These are phyloP conservation scores for Bellardia pandia DNA, from an alignment of 2,888 invertebrate genomes.

Conservation along the genomic window DNA sequence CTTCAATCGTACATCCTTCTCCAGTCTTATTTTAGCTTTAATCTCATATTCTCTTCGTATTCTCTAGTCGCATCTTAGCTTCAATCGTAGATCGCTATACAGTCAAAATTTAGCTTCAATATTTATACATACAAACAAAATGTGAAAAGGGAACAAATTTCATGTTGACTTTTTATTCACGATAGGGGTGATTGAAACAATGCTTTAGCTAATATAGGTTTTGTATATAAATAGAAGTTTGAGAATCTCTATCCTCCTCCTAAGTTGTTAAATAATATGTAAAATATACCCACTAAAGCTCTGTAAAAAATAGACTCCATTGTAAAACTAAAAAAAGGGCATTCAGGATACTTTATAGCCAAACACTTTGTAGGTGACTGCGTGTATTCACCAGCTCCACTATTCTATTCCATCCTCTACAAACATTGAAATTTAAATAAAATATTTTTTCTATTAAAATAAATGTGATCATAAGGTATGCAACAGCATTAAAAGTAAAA, in stretches of 20 bases:
- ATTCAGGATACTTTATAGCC: slow-evolving; percentile 15
- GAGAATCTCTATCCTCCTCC: not conserved
- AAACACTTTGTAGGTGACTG: not conserved
- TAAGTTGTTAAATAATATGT: slow-evolving; percentile 27
- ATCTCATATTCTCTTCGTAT: too few species aligned
- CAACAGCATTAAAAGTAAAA: slow-evolving; percentile 14
- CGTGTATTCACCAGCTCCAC: not conserved
- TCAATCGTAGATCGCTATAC: too few species aligned
- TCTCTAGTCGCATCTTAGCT: too few species aligned
- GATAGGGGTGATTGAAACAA: too few species aligned
- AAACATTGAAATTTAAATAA: slow-evolving; percentile 68
- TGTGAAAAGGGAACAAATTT: too few species aligned
- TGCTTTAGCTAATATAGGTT: too few species aligned
- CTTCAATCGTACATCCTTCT: too few species aligned
- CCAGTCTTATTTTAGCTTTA: too few species aligned
- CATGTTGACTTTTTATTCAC: too few species aligned
- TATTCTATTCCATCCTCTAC: slow-evolving; percentile 27
- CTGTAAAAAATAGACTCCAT: not conserved
- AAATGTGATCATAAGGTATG: slow-evolving; percentile 68
- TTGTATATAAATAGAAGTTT: slow-evolving; percentile 3
- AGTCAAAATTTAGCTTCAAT: too few species aligned
- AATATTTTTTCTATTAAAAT: slow-evolving; percentile 68
- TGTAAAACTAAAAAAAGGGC: slow-evolving; percentile 28
- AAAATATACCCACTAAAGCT: slow-evolving; percentile 26
- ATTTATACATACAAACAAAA: too few species aligned